Base-by-base conservation (phyloP, 2,797 vertebrate genomes). In the Crotalus adamanteus region DNA sequence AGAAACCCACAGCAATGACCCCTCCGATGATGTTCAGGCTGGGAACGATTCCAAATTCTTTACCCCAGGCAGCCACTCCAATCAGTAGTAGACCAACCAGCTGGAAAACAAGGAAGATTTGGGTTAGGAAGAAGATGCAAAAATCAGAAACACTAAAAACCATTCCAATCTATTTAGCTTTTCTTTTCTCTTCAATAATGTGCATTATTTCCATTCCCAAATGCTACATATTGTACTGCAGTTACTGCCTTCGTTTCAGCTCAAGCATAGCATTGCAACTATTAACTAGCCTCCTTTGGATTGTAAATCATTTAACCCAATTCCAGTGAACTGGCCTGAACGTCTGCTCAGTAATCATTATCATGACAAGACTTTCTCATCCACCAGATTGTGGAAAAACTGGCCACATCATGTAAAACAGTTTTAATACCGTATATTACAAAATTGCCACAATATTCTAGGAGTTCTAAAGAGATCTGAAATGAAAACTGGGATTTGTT, bases 11-110 rank as follows among this genome's bases (percentile, higher is more conserved):
- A 0, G 98, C 98, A 51, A 99, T 99, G 95, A 99, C 98, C n/a
- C 98, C 98, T 4, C 99, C 99, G 22, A 99, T 99, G 97, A 99
- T 98, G 96, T 98, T 98, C 96, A 99, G 98, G 96, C 98, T 99
- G 94, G 98, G 99, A 93, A 99, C 98, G 93, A 99, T 91, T 93
- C 98, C 98, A 26, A 98, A 99, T 60, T 98, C 98, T 94, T 98
- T 99, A 25, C 98, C 98, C 98, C 99, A 99, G 88, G 98, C 99
- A 88, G 99, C 99, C 56, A 99, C 98, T 6, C 98, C 98, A 4
- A 99, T 99, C 94, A 99, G 98, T 96, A 99, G 97, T 95, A 99
- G 98, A 59, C 99, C 99, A 6, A 99, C 99, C 93, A 99, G 97
- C 99, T 99, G 95, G 61, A 94, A 94, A 94, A 95, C 25, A 93